These are phyloP conservation scores for Podocnemis expansa DNA, from an alignment of 2,113 vertebrate species.

Conservation along the genomic window DNA sequence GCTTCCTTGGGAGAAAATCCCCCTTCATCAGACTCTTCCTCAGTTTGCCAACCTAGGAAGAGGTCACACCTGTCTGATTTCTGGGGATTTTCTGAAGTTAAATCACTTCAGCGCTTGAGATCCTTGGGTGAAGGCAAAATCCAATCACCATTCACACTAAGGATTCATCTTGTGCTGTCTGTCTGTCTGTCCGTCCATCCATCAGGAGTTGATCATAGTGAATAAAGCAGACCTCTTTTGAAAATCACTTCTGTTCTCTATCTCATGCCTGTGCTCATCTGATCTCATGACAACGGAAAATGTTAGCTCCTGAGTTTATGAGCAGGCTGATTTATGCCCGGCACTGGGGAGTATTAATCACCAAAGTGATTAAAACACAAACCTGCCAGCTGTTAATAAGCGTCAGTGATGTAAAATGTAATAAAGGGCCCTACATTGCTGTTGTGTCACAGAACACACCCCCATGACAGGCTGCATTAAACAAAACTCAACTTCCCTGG, in stretches of 20 bases:
- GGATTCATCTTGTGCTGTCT: not conserved
- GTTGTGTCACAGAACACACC: not conserved
- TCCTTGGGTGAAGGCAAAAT: not conserved
- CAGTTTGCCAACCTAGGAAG: accelerated
- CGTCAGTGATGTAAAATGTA: accelerated
- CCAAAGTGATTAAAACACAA: accelerated
- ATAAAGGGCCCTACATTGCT: accelerated
- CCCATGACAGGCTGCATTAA: not conserved
- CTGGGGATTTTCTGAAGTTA: not conserved
- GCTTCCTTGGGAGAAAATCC: no score
- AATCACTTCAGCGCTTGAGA: accelerated
- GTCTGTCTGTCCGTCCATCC: accelerated
- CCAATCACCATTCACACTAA: accelerated
- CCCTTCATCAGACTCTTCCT: no score
- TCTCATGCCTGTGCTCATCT: accelerated
- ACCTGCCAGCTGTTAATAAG: accelerated
- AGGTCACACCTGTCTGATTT: not conserved
- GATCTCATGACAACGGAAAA: not conserved
- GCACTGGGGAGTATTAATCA: accelerated
- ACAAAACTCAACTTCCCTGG: not conserved
- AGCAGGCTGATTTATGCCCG: accelerated
- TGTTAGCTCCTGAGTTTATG: not conserved
- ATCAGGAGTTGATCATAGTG: not conserved
- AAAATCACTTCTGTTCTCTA: accelerated
- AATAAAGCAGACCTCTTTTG: accelerated